phyloP scores from a whole-genome alignment of 2,113 vertebrate genomes.

The Scomber japonicus region DNA sequence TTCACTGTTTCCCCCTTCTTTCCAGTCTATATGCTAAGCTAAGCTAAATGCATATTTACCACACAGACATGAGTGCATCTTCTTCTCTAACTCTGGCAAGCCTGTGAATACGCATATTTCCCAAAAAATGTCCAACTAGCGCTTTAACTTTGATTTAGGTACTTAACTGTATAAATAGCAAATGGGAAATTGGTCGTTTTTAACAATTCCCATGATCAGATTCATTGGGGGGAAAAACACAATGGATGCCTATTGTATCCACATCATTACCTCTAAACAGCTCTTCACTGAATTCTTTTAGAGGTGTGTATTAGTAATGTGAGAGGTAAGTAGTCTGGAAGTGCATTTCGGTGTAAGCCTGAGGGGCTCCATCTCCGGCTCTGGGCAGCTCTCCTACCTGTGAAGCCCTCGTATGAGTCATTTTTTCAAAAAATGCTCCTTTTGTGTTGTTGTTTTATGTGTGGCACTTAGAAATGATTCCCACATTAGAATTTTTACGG shows the following conservation, averaged over 20 bases:
- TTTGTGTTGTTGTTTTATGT: constrained; percentile 80
- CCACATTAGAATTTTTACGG: constrained; percentile 79
- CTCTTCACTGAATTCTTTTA: constrained; percentile 57
- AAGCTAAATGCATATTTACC: no score
- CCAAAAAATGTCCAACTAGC: not conserved
- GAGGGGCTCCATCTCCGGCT: constrained; percentile 67
- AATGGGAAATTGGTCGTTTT: constrained; percentile 58
- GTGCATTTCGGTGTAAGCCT: constrained; percentile 52
- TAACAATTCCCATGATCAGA: constrained; percentile 52
- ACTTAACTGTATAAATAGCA: constrained; percentile 34
- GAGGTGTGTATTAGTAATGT: constrained; percentile 71
- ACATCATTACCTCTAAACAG: constrained; percentile 63
- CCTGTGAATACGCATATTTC: not conserved
- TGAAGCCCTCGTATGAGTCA: constrained; percentile 67
- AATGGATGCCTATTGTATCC: constrained; percentile 68
- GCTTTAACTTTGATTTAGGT: constrained; percentile 13
- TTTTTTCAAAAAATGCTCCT: constrained; percentile 63
- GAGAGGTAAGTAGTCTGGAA: constrained; percentile 67
- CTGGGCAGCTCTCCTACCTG: constrained; percentile 76
- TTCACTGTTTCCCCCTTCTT: no score
- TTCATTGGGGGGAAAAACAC: constrained; percentile 52
- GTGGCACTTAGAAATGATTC: constrained; percentile 79
- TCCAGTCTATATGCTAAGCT: no score
- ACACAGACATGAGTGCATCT: no score
- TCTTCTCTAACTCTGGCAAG: not conserved